Conservation (phyloP, 2,113 vertebrate species). For the Tamias sibiricus region DNA sequence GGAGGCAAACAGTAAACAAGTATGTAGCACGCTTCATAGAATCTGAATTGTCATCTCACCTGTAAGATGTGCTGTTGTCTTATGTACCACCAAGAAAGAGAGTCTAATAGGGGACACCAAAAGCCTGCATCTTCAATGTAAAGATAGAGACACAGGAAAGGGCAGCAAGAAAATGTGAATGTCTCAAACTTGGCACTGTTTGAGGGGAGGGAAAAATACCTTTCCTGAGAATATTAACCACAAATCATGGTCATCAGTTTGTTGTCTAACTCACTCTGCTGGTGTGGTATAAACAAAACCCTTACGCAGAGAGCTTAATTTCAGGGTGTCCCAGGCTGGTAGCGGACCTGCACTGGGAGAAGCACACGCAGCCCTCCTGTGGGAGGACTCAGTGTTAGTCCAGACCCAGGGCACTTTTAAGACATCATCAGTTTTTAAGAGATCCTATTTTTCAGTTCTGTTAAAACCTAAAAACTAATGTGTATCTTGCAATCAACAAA, state of each 20-base stretch:
- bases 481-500: background rate
- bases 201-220: background rate
- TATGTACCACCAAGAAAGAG: background rate
- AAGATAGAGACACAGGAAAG: background rate
- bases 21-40: background rate
- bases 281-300: background rate
- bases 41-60: background rate
- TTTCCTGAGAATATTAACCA: background rate
- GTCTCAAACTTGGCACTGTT: background rate
- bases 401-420: background rate
- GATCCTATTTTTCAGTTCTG: background rate
- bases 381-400: background rate
- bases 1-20: background rate
- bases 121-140: background rate
- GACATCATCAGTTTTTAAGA: background rate
- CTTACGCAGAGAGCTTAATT: background rate
- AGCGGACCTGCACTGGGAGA: background rate
- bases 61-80: background rate
- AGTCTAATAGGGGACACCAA: background rate
- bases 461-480: constrained; percentile 30
- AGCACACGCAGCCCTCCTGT: background rate
- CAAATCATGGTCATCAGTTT: background rate
- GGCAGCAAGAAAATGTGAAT: background rate
- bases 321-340: background rate
- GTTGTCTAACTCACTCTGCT: background rate